Evolutionary conservation across 2,888 invertebrate genomes (phyloP), one percentile per base, ranked within the genome.

Genomic region (Drosophila hawaiiensis): DNA sequence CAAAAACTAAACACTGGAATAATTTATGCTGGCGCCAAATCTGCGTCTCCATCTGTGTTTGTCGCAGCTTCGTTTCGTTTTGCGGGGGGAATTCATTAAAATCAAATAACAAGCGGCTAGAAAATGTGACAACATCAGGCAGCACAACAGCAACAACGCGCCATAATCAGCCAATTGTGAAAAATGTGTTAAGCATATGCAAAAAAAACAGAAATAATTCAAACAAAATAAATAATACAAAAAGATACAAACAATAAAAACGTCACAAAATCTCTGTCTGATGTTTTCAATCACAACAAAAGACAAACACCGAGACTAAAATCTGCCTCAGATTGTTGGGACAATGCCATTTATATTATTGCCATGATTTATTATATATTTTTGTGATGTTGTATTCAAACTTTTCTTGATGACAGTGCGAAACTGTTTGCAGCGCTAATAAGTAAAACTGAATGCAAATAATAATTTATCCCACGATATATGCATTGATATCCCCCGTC

Each of bases 141-240:
- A 52, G 31, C 60, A 50, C 6, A 50, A 10, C 39, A 76, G 64
- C 50, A 72, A 79, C 33, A 61, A 47, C 60, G 41, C 47, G 29
- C 52, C 56, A 70, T 74, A 77, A 78, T 65, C 77, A 71, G 76
- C 56, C 69, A 77, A 68, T 82, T 77, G 88, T 78, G 68, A 76
- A 88, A 78, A 84, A 88, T 84, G 85, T 84, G 84, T 83, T 84
- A 85, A 88, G 35, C 88, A 85, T 88, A 84, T 88, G 85, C 84
- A 81, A 66, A 33, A 16, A 22, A 25, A 14, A 37, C 31, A 63
- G 5, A 37, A 16, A 6, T 37, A 16, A 37, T 16, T 47, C 25
- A 39, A 54, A 41, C 33, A 55, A 65, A 58, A 41, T 29, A 55
- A 60, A 63, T 16, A 65, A 56, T 28, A 65, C 22, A 50, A 12